These are phyloP conservation scores for Megaustenia siamemsis DNA, from an alignment of 2,888 invertebrate species.

Conservation along the genomic window DNA sequence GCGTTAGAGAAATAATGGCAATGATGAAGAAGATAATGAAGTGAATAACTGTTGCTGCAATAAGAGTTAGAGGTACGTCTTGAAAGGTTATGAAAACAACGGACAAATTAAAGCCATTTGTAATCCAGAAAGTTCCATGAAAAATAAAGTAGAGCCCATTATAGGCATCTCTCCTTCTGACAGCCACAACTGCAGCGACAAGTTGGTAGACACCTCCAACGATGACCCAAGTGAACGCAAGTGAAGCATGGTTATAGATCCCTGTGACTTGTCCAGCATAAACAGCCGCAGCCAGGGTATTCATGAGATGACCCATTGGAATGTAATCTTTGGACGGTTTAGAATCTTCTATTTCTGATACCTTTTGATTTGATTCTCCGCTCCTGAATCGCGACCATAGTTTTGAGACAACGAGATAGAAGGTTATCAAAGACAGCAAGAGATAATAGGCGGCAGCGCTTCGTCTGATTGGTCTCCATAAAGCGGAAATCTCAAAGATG, in stretches of 20 bases:
- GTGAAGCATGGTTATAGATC: constrained; percentile 50
- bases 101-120: constrained; percentile 60
- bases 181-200: constrained; percentile 59
- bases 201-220: constrained; percentile 62
- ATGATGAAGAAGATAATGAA: constrained; percentile 59
- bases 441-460: constrained; percentile 64
- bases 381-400: constrained; percentile 52
- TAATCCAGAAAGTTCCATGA: constrained; percentile 63
- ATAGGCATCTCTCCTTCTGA: constrained; percentile 60
- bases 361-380: constrained; percentile 23
- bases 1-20: constrained; percentile 57
- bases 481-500: constrained; percentile 62
- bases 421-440: constrained; percentile 58
- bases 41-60: constrained; percentile 61
- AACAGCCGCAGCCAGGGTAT: constrained; percentile 62
- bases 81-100: constrained; percentile 55
- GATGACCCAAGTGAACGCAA: constrained; percentile 64
- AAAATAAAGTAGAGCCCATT: constrained; percentile 60
- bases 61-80: constrained; percentile 43
- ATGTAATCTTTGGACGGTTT: constrained; percentile 60
- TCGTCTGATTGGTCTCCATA: constrained; percentile 61
- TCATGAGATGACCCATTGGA: constrained; percentile 62
- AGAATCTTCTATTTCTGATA: not conserved
- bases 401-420: constrained; percentile 57
- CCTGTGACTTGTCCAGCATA: constrained; percentile 63